Conservation (phyloP, 2,797 vertebrate genomes). For the Chaetodon trifasciatus region DNA sequence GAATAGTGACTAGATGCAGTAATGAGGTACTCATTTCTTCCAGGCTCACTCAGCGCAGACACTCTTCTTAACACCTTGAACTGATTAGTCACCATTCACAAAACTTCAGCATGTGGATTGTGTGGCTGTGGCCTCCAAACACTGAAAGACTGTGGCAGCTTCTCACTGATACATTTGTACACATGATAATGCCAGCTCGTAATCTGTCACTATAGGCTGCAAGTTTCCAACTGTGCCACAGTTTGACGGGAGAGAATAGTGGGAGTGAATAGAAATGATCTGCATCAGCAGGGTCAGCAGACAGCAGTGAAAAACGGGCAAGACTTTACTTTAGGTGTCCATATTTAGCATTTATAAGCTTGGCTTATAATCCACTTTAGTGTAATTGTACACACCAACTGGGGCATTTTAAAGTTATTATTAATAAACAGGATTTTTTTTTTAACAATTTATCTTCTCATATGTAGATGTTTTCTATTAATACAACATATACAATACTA, state of each 20-base stretch:
- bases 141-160: conserved; percentile 23
- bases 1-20: conserved; percentile 68
- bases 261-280: not conserved
- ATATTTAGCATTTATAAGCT: not conserved
- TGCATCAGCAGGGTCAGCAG: not conserved
- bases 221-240: conserved; percentile 13
- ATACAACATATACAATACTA: too few relatives aligned
- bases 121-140: conserved; percentile 35
- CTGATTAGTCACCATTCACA: conserved; percentile 70
- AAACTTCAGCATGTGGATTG: conserved; percentile 54
- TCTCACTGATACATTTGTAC: conserved; percentile 4
- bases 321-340: not conserved
- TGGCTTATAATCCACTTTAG: not conserved
- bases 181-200: conserved; percentile 10
- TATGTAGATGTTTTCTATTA: not conserved
- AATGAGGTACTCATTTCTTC: conserved; percentile 70
- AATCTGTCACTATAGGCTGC: not conserved
- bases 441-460: not conserved
- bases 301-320: not conserved
- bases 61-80: conserved; percentile 64
- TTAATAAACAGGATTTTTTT: not conserved
- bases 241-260: too few relatives aligned
- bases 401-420: too few relatives aligned
- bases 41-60: conserved; percentile 51
- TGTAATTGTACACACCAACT: too few relatives aligned